Evolutionary conservation across 2,113 vertebrate species (phyloP).

Genomic region (Actenoides lindsayi): DNA sequence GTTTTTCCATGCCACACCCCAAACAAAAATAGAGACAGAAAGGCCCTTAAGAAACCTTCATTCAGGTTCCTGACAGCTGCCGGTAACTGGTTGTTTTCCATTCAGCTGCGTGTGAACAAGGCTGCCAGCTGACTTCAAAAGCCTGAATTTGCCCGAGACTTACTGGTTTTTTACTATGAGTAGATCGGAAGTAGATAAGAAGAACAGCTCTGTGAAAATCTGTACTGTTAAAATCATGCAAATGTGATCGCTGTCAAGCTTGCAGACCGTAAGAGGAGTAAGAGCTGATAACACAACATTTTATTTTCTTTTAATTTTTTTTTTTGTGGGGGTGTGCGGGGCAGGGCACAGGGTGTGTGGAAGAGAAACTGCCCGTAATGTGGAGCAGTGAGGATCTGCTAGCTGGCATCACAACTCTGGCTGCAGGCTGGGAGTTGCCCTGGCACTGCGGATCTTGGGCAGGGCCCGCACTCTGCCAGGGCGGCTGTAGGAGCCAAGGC

Average conservation of each 20-base stretch:
- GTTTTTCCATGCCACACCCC: conserved; percentile 69
- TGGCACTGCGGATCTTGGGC: rapidly evolving
- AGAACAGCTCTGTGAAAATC: background rate
- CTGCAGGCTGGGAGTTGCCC: background rate
- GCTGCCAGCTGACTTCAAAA: background rate
- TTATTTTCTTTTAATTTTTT: too few relatives aligned
- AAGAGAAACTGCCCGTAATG: background rate
- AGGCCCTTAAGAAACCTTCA: conserved; percentile 40
- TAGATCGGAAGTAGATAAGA: background rate
- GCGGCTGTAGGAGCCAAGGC: rapidly evolving
- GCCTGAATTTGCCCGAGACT: background rate
- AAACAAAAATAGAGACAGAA: conserved; percentile 64
- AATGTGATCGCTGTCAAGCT: rapidly evolving
- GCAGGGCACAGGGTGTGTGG: too few relatives aligned
- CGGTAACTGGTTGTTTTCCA: background rate
- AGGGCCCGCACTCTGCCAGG: rapidly evolving
- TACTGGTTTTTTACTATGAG: background rate
- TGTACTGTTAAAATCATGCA: background rate
- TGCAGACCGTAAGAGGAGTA: background rate
- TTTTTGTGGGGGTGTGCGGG: background rate
- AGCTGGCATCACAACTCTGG: background rate
- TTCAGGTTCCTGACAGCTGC: conserved; percentile 51
- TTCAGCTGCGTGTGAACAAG: background rate
- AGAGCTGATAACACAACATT: background rate
- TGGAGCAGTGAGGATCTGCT: background rate